Evolutionary conservation across 2,888 invertebrate genomes (phyloP), one percentile per base, ranked within the genome.

Genomic region (Tryphoninae sp.): DNA sequence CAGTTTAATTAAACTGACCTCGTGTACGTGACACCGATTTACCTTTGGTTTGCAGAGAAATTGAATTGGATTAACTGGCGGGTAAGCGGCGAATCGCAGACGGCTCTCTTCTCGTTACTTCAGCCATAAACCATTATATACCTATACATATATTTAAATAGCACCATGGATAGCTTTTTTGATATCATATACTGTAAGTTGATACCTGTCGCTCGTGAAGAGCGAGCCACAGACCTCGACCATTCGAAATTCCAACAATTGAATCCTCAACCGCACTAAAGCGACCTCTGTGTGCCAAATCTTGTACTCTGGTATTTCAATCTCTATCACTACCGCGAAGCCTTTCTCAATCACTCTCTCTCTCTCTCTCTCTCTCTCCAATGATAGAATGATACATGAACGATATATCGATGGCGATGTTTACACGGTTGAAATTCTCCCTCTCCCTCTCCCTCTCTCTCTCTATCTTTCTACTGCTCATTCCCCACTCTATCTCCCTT

Each of bases 11-110:
- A 68, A 74, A 74, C 72, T 78, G 78, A 78, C 79, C 79, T 79
- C 79, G 79, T 68, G 74, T 74, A 79, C 79, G 79, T 68, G 79
- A 74, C 73, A 74, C 79, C 74, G 79, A 79, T 79, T 74, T 74
- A 68, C 73, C 79, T 79, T 74, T 53, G 55, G 62, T 79, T 74
- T 74, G 68, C 58, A 45, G 68, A 42, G 73, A 62, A 74, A 79
- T 79, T 73, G 62, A 78, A 78, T 78, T 67, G 72, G 68, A 73
- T 73, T 73, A 68, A 79, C 68, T 73, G 53, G 53, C 68, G 73
- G 78, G 73, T 68, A 55, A 62, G 33, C 68, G 68, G 45, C 33
- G 62, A 79, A 62, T 79, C 59, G 61, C n/a, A 23, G 51, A 40
- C 68, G 3, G 19, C 61, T 61, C 61, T 61, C 19, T 67, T 53